Percentiles rank a stretch among this genome's conserved stretches.
These are phyloP conservation scores for Elachura formosa DNA, from an alignment of 2,113 vertebrate species.

Conservation along the genomic window DNA sequence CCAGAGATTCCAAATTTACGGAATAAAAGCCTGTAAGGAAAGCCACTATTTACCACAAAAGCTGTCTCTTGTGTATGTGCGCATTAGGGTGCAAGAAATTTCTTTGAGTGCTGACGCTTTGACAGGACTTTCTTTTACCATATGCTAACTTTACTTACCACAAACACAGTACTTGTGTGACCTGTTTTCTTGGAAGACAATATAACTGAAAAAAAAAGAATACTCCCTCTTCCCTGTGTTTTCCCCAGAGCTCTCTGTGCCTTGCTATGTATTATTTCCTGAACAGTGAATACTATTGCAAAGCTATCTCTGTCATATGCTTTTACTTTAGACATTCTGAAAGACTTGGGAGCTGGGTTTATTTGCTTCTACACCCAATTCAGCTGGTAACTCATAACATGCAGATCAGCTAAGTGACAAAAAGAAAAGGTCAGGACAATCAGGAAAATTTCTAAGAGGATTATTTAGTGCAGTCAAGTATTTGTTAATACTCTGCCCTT, in stretches of 20 bases:
- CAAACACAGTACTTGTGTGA: background rate
- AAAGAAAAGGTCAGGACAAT: slow-evolving; percentile 26
- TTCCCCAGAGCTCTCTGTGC: background rate
- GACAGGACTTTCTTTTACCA: background rate
- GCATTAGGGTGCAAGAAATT: background rate
- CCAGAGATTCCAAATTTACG: background rate
- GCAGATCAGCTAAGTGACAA: background rate
- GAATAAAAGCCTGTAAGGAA: background rate
- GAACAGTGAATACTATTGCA: background rate
- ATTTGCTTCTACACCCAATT: background rate
- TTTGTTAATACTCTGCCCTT: background rate
- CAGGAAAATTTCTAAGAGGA: background rate
- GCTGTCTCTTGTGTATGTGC: too few relatives aligned
- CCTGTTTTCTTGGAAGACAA: background rate
- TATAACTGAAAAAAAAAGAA: background rate
- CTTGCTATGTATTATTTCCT: background rate
- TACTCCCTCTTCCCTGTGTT: background rate
- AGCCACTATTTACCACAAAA: background rate
- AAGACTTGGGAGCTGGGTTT: background rate
- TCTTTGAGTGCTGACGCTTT: background rate
- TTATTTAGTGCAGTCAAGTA: background rate
- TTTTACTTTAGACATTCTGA: background rate
- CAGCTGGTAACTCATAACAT: background rate
- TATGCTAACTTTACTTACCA: background rate
- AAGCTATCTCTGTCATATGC: background rate